These are phyloP conservation scores for Ormyrus pomaceus DNA, from an alignment of 2,888 invertebrate species.

Conservation along the genomic window DNA sequence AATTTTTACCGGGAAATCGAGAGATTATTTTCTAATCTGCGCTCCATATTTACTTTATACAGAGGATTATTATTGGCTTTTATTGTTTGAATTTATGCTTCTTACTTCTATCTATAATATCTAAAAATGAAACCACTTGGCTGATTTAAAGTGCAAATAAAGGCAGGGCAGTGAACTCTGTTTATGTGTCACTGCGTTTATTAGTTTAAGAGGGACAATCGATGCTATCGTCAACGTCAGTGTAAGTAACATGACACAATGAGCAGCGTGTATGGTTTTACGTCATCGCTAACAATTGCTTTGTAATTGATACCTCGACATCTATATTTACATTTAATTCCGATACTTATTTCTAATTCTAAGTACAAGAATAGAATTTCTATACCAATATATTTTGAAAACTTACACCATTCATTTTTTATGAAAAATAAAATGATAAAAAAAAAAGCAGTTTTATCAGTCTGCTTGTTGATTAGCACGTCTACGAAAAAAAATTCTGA, in stretches of 20 bases:
- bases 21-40: neutral
- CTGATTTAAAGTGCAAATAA: neutral
- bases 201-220: constrained; percentile 28
- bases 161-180: constrained; percentile 9
- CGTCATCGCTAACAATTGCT: constrained; percentile 34
- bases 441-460: neutral
- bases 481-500: neutral
- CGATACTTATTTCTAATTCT: no score
- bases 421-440: no score
- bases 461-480: neutral
- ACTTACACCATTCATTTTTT: no score
- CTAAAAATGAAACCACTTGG: no score
- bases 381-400: no score
- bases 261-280: constrained; percentile 7
- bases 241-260: constrained; percentile 27
- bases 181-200: constrained; percentile 24
- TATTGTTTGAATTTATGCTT: no score
- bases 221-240: constrained; percentile 7
- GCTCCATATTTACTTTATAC: no score
- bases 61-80: no score
- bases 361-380: no score
- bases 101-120: no score
- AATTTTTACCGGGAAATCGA: neutral
- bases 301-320: constrained; percentile 7
- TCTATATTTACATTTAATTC: no score